A percentile compares a stretch with the other conserved stretches of the same genome.
Conservation (phyloP, 2,113 vertebrate species). For the Eurystomus gularis region DNA sequence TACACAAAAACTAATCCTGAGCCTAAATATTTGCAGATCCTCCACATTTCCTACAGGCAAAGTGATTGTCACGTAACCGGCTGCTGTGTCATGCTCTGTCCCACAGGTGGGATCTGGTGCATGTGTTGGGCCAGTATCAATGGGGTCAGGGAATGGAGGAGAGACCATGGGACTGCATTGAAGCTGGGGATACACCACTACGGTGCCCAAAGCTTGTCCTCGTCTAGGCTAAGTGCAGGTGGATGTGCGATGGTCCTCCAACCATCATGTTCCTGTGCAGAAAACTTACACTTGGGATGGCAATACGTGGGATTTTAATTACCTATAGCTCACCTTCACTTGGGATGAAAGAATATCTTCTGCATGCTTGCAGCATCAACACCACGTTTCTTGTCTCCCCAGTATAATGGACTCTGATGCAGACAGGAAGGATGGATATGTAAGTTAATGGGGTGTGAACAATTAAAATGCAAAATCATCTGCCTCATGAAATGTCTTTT, state of each 20-base stretch:
- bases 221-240: background rate
- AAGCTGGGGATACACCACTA: background rate
- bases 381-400: background rate
- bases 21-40: background rate
- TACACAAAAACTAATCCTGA: background rate
- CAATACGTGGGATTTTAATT: background rate
- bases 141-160: background rate
- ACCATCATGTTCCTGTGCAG: background rate
- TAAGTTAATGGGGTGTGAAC: background rate
- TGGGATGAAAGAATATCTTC: background rate
- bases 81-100: background rate
- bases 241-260: accelerated
- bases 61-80: background rate
- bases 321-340: background rate
- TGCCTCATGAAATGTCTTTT: background rate
- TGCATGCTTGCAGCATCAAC: background rate
- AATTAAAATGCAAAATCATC: constrained; percentile 22
- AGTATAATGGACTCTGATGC: background rate
- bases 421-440: background rate
- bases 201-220: background rate
- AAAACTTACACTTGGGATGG: background rate
- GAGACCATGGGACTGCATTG: background rate
- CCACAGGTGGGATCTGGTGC: background rate
- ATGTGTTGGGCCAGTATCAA: accelerated
- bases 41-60: background rate